Evolutionary conservation across 2,113 vertebrate species (phyloP).

Genomic region (Dendrocopos noguchii): DNA sequence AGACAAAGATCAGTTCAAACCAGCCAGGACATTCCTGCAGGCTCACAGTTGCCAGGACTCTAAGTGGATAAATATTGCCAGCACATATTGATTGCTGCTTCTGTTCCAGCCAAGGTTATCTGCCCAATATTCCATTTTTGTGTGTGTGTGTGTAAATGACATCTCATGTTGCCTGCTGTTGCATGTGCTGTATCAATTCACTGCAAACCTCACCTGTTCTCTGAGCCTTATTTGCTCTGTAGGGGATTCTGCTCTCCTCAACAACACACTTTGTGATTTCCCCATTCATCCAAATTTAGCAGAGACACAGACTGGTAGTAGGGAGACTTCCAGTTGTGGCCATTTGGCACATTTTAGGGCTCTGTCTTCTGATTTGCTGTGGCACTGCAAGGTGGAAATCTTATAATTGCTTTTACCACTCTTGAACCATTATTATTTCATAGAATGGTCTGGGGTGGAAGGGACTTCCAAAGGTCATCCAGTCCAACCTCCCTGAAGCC

Average conservation of each 20-base stretch:
- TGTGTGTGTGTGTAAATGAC: background rate
- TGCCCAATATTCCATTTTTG: background rate
- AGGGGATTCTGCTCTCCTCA: background rate
- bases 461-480: too few relatives aligned
- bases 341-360: background rate
- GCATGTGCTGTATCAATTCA: background rate
- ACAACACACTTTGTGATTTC: background rate
- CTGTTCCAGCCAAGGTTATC: background rate
- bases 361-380: background rate
- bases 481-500: too few relatives aligned
- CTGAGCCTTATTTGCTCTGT: background rate
- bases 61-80: conserved; percentile 55
- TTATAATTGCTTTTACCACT: background rate
- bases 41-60: conserved; percentile 45
- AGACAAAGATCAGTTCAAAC: conserved; percentile 34
- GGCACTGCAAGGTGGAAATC: background rate
- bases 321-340: background rate
- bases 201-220: background rate
- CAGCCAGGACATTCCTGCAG: conserved; percentile 19
- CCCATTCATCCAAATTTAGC: background rate
- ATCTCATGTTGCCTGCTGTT: background rate
- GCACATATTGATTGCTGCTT: conserved; percentile 29
- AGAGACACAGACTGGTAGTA: background rate
- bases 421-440: background rate
- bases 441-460: too few relatives aligned